Evolutionary conservation across 2,113 vertebrate species (phyloP).

Genomic region (Lepus timidus): DNA sequence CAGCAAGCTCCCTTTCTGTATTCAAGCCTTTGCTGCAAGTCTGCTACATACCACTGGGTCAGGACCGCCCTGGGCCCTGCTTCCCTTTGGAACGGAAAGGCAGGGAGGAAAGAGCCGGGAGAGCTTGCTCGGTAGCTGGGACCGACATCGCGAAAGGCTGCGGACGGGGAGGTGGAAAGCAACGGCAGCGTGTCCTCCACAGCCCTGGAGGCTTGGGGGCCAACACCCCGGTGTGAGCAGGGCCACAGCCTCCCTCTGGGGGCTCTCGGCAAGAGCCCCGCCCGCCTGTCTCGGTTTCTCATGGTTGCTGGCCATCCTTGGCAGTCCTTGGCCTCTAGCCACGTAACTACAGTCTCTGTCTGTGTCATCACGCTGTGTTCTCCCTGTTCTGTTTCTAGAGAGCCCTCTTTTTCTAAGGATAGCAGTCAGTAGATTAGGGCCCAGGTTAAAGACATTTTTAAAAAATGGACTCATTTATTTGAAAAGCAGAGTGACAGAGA

Average conservation of each 20-base stretch:
- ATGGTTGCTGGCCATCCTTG: fast-evolving
- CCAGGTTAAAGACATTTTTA: no score
- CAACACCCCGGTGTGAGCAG: not conserved
- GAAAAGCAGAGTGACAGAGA: no score
- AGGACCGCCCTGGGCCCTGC: not conserved
- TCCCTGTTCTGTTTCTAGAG: not conserved
- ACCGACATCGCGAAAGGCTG: not conserved
- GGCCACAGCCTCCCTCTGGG: fast-evolving
- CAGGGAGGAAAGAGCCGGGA: not conserved
- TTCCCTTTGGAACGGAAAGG: no score
- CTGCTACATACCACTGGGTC: not conserved
- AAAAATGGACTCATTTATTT: no score
- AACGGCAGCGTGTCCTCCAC: fast-evolving
- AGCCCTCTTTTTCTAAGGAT: not conserved
- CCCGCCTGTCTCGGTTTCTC: not conserved
- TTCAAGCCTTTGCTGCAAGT: not conserved
- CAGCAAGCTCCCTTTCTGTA: not conserved
- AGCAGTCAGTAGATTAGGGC: not conserved
- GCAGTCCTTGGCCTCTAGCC: no score
- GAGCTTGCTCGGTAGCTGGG: not conserved
- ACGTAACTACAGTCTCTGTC: fast-evolving
- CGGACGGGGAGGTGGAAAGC: no score
- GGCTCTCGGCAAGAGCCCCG: fast-evolving
- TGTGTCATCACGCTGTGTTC: fast-evolving
- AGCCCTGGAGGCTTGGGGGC: not conserved